Conservation (phyloP, 2,888 invertebrate genomes). For the Atherix ibis region DNA sequence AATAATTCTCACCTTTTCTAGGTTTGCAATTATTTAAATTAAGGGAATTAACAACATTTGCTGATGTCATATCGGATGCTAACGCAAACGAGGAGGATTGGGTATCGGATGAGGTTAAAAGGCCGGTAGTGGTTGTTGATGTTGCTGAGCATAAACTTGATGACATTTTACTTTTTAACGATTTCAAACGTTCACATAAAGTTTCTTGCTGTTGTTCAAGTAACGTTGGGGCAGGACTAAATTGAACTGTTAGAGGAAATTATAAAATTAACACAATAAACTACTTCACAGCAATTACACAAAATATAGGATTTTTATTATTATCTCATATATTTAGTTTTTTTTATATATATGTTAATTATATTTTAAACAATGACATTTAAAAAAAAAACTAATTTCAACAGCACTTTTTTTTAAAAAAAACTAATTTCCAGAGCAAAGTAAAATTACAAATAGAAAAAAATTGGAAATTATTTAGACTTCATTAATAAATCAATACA, state of each 20-base stretch:
- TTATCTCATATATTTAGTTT: no score
- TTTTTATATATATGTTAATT: no score
- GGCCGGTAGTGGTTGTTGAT: neutral
- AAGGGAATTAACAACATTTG: slow-evolving; percentile 5
- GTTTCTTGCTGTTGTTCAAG: slow-evolving; percentile 78
- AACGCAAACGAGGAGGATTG: neutral
- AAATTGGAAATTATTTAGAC: no score
- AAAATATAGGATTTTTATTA: no score
- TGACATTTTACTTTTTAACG: slow-evolving; percentile 14
- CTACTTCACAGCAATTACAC: neutral
- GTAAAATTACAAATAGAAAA: no score
- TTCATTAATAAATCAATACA: no score
- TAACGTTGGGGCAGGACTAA: slow-evolving; percentile 50
- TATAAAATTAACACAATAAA: neutral
- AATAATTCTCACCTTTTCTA: slow-evolving; percentile 7
- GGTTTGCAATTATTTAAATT: slow-evolving; percentile 5
- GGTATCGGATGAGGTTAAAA: neutral
- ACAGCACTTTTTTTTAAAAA: no score
- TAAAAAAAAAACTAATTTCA: no score
- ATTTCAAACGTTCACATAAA: slow-evolving; percentile 58
- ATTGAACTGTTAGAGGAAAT: slow-evolving; percentile 15
- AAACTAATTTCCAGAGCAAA: no score
- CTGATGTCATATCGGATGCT: neutral
- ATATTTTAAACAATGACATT: no score
- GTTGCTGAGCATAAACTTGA: slow-evolving; percentile 2